Percentiles rank a stretch among this genome's conserved stretches.
phyloP scores from a whole-genome alignment of 1,140 invertebrate genomes.

The Lasaia peninsularis region DNA sequence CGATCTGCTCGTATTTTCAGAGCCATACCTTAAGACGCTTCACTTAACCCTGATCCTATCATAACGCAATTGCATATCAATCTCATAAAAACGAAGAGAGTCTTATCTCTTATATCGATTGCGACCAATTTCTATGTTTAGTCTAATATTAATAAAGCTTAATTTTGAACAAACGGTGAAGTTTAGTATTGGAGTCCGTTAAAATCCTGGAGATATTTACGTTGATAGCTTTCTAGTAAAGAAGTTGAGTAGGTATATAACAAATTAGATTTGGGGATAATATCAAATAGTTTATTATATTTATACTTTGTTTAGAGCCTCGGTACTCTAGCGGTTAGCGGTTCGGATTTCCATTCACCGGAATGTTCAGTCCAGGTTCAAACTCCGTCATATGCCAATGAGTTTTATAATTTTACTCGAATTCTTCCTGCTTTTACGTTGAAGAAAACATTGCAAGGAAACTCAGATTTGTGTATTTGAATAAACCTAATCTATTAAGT shows the following conservation, averaged over 20 bases:
- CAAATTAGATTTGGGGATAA: constrained; percentile 10
- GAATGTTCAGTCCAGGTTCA: no score
- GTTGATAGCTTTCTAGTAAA: constrained; percentile 65
- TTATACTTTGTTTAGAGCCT: background rate
- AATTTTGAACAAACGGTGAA: background rate
- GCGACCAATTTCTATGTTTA: constrained; percentile 21
- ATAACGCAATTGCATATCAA: constrained; percentile 69
- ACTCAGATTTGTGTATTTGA: no score
- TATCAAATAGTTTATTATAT: background rate
- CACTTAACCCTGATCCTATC: constrained; percentile 71
- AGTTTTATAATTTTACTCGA: no score
- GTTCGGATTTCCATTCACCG: no score
- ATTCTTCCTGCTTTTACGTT: no score
- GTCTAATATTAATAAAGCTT: background rate
- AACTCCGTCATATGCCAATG: no score
- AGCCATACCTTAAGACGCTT: constrained; percentile 36
- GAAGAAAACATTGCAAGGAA: no score
- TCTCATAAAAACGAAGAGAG: constrained; percentile 25
- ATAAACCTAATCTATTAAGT: no score
- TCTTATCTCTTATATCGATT: constrained; percentile 29
- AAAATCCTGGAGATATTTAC: constrained; percentile 68
- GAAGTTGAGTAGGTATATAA: constrained; percentile 57
- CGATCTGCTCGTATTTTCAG: constrained; percentile 8
- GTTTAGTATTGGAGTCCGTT: constrained; percentile 24
- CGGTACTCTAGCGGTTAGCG: no score